These are phyloP conservation scores for Brachirus orientalis DNA, from an alignment of 2,113 vertebrate genomes.

Conservation along the genomic window DNA sequence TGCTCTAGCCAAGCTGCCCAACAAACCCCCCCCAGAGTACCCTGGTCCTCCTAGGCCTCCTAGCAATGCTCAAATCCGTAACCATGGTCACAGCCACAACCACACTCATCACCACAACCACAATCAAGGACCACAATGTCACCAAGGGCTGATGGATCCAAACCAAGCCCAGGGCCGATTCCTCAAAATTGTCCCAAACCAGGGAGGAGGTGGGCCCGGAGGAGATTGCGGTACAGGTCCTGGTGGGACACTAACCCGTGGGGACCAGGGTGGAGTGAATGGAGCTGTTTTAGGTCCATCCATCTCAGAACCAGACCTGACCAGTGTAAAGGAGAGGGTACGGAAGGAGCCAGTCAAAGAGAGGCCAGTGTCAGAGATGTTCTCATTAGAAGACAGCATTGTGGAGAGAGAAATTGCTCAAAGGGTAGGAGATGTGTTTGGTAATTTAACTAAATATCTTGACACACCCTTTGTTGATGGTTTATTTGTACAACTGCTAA, in stretches of 20 bases:
- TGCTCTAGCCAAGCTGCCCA: conserved; percentile 93
- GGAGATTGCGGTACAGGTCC: conserved; percentile 34
- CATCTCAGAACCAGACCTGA: conserved; percentile 95
- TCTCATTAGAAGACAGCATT: conserved; percentile 95
- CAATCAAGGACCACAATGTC: conserved; percentile 68
- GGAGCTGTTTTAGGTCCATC: conserved; percentile 92
- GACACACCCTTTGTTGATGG: too few species aligned
- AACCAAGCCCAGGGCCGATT: conserved; percentile 75
- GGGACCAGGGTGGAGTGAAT: conserved; percentile 85
- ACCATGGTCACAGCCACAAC: conserved; percentile 69
- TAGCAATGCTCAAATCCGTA: conserved; percentile 83
- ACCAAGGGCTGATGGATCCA: conserved; percentile 79
- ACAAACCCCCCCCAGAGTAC: conserved; percentile 96
- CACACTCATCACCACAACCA: conserved; percentile 79
- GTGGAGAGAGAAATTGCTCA: conserved; percentile 96
- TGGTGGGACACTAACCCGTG: conserved; percentile 82
- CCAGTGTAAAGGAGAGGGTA: conserved; percentile 94
- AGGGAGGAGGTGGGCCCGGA: conserved; percentile 55
- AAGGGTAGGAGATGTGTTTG: conserved; percentile 81
- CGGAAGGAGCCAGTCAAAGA: conserved; percentile 95
- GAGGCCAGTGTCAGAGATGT: conserved; percentile 97
- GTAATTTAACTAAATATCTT: background rate
- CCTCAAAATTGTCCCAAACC: conserved; percentile 76
- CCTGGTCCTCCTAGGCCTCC: conserved; percentile 89
- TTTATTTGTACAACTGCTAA: too few species aligned